Conservation (phyloP, 2,113 vertebrate species). For the Capra hircus region DNA sequence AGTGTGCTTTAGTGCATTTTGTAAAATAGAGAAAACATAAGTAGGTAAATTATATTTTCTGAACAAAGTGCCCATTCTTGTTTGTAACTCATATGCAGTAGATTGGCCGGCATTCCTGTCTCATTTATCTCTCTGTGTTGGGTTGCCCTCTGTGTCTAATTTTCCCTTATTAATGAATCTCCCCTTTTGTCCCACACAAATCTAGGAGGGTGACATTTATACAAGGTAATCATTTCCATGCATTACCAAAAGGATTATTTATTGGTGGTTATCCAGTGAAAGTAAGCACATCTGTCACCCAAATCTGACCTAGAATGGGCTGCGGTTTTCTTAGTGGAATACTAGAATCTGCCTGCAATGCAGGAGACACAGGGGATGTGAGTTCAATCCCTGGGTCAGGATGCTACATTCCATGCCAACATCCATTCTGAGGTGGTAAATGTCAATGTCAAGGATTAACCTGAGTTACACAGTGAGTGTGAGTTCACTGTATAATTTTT, state of each 20-base stretch:
- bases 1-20: slow-evolving; percentile 32
- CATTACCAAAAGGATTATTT: slow-evolving; percentile 64
- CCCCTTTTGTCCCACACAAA: slow-evolving; percentile 40
- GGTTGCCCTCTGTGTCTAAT: slow-evolving; percentile 57
- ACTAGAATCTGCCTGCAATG: background rate
- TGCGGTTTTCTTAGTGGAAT: slow-evolving; percentile 43
- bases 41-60: slow-evolving; percentile 30
- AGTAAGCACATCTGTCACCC: slow-evolving; percentile 58
- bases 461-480: background rate
- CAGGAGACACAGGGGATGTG: background rate
- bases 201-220: slow-evolving; percentile 58
- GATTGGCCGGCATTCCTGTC: background rate
- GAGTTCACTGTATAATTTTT: background rate
- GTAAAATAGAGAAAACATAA: slow-evolving; percentile 17
- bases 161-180: slow-evolving; percentile 64
- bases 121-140: slow-evolving; percentile 66
- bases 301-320: slow-evolving; percentile 15
- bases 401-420: background rate
- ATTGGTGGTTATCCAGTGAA: slow-evolving; percentile 56
- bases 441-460: background rate
- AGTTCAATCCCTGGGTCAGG: background rate
- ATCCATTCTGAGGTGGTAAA: background rate
- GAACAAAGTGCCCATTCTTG: slow-evolving; percentile 13
- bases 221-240: slow-evolving; percentile 47
- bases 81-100: slow-evolving; percentile 5